Conservation (phyloP, 2,113 vertebrate species). For the Phaethon lepturus region DNA sequence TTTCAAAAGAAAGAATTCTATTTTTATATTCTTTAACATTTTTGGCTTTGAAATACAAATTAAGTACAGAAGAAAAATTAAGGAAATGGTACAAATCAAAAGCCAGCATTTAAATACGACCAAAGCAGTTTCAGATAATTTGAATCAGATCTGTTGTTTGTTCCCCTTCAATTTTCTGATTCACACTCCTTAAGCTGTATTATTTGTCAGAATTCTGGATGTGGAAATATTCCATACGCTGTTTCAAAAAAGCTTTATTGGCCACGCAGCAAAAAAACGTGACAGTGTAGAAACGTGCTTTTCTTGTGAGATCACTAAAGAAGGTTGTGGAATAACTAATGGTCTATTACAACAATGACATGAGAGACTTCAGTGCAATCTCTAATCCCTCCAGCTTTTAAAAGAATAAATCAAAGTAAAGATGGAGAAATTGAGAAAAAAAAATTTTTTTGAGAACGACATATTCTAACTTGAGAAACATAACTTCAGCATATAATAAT, state of each 20-base stretch:
- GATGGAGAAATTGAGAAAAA: neutral
- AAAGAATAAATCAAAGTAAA: slow-evolving; percentile 55
- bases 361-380: slow-evolving; percentile 41
- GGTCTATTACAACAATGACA: slow-evolving; percentile 43
- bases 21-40: neutral
- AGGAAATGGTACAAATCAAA: neutral
- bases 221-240: neutral
- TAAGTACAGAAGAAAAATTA: neutral
- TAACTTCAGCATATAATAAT: neutral
- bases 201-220: neutral
- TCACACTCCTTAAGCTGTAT: neutral
- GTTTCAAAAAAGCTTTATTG: slow-evolving; percentile 37
- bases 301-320: slow-evolving; percentile 63
- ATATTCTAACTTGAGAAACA: neutral
- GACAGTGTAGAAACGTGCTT: slow-evolving; percentile 9
- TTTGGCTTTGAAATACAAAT: slow-evolving; percentile 2
- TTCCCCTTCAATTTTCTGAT: neutral
- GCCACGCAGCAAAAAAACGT: slow-evolving; percentile 6
- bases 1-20: neutral
- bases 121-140: neutral
- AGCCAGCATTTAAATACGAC: neutral
- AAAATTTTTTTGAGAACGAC: neutral
- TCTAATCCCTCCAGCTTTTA: slow-evolving; percentile 40
- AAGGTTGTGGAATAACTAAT: slow-evolving; percentile 63
- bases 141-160: neutral